A percentile compares a stretch with the other conserved stretches of the same genome.
These are phyloP conservation scores for Rostratula benghalensis DNA, from an alignment of 2,113 vertebrate species.

Conservation along the genomic window DNA sequence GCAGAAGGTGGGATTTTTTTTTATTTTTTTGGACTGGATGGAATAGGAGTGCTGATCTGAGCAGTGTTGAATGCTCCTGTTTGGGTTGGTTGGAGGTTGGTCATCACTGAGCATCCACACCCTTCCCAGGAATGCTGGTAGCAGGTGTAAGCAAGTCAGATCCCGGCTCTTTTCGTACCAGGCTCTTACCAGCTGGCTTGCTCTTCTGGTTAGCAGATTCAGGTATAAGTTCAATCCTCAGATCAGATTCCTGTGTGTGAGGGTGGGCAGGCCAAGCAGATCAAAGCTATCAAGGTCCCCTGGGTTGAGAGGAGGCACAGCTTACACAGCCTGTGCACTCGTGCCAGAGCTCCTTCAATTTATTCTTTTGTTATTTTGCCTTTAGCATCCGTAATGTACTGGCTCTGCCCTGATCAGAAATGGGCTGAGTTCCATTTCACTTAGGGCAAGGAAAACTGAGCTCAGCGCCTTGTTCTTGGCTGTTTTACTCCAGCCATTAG, in stretches of 20 bases:
- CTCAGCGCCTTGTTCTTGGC: not conserved
- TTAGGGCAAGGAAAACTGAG: not conserved
- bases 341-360: not conserved
- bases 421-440: not conserved
- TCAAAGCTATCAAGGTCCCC: not conserved
- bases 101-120: not conserved
- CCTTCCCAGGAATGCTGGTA: not conserved
- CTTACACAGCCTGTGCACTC: not conserved
- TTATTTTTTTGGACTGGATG: not conserved
- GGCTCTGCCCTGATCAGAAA: not conserved
- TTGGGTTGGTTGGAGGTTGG: not conserved
- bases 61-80: not conserved
- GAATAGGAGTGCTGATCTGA: not conserved
- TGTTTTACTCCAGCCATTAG: not conserved
- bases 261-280: not conserved
- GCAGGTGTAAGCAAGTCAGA: not conserved
- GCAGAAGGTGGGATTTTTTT: not conserved
- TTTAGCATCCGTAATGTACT: not conserved
- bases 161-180: not conserved
- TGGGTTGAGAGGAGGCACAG: not conserved
- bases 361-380: not conserved
- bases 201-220: not conserved
- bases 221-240: not conserved
- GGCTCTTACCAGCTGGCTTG: not conserved
- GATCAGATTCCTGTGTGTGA: not conserved